Conservation (phyloP, 2,113 vertebrate species). For the Thalassoma bifasciatum region DNA sequence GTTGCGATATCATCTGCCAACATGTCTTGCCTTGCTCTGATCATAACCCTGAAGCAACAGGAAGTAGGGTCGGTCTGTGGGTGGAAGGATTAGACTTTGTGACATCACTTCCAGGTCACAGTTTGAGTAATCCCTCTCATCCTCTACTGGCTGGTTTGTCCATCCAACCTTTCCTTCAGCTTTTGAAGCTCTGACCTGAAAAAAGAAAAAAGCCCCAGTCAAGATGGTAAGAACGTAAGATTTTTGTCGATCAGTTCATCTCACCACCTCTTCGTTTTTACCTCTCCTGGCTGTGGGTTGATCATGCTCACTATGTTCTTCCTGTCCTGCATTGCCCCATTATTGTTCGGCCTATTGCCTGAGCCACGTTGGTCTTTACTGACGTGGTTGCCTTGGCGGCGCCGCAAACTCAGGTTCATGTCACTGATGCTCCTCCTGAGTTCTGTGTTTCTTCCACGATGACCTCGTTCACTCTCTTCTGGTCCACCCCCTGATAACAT, state of each 20-base stretch:
- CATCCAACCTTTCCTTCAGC: conserved; percentile 70
- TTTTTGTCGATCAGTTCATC: background rate
- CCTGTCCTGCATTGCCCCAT: conserved; percentile 78
- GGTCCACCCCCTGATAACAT: conserved; percentile 86
- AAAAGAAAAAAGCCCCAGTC: conserved; percentile 13
- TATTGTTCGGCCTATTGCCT: conserved; percentile 65
- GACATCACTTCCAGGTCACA: conserved; percentile 90
- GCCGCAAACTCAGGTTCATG: conserved; percentile 90
- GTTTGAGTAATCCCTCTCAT: conserved; percentile 76
- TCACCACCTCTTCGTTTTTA: conserved; percentile 37
- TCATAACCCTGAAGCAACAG: conserved; percentile 92
- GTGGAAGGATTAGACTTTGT: conserved; percentile 92
- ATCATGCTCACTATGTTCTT: conserved; percentile 93
- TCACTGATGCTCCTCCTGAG: conserved; percentile 93
- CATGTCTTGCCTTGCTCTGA: conserved; percentile 87
- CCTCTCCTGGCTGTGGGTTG: conserved; percentile 74
- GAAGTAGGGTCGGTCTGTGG: conserved; percentile 90
- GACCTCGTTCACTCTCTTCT: conserved; percentile 80
- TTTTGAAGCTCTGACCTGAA: conserved; percentile 70
- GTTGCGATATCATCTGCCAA: conserved; percentile 62
- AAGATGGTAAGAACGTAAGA: background rate
- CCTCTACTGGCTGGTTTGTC: conserved; percentile 67
- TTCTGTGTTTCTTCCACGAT: conserved; percentile 86
- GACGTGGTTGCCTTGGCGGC: conserved; percentile 84
- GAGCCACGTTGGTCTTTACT: conserved; percentile 62